Evolutionary conservation across 2,888 invertebrate species (phyloP).

Genomic region (Acrobasis consociella): DNA sequence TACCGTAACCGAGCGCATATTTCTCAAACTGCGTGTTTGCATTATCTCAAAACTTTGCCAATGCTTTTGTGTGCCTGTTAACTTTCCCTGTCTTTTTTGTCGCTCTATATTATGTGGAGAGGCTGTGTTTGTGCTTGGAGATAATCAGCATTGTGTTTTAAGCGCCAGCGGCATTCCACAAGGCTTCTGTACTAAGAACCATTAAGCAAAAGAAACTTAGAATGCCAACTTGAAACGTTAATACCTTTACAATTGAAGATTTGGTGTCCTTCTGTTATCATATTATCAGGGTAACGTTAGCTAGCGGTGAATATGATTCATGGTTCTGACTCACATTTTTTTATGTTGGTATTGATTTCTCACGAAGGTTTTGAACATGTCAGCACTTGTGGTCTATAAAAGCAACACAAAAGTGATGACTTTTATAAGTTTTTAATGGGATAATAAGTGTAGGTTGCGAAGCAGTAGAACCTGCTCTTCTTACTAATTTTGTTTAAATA

Average conservation of each 20-base stretch:
- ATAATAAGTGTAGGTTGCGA: too few species aligned
- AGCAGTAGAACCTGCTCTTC: too few species aligned
- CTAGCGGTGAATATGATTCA: constrained; percentile 68
- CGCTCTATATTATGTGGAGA: constrained; percentile 50
- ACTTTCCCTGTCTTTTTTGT: constrained; percentile 67
- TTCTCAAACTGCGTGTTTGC: constrained; percentile 59
- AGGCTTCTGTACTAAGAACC: constrained; percentile 59
- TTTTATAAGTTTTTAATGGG: too few species aligned
- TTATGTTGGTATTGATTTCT: constrained; percentile 30
- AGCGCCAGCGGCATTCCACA: constrained; percentile 63
- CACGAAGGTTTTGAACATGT: constrained; percentile 21
- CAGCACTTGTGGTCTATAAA: constrained; percentile 18
- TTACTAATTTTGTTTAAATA: too few species aligned
- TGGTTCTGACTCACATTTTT: constrained; percentile 57
- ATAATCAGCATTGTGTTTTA: constrained; percentile 64
- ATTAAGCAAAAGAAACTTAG: constrained; percentile 36
- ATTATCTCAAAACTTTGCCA: constrained; percentile 54
- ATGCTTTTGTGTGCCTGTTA: constrained; percentile 60
- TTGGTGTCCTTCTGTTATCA: constrained; percentile 54
- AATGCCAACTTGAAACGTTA: constrained; percentile 14
- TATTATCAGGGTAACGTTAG: constrained; percentile 61
- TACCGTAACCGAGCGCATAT: constrained; percentile 54
- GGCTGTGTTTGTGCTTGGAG: constrained; percentile 64
- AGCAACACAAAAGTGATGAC: background rate
- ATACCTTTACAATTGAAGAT: constrained; percentile 35